These are phyloP conservation scores for Natator depressus DNA, from an alignment of 2,113 vertebrate species.

Conservation along the genomic window DNA sequence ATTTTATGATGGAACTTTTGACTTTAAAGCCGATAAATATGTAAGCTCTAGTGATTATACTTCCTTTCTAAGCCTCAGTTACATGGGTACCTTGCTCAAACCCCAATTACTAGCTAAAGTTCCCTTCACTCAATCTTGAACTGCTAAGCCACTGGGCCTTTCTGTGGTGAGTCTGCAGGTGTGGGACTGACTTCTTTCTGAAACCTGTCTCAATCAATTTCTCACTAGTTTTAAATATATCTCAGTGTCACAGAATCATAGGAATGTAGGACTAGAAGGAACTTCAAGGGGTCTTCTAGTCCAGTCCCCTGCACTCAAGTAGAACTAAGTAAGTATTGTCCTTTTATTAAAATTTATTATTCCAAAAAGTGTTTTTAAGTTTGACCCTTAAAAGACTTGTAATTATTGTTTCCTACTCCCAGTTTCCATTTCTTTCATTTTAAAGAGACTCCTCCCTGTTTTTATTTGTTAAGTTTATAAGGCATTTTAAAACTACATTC, in stretches of 20 bases:
- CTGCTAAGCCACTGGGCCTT: not conserved
- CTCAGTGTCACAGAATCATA: not conserved
- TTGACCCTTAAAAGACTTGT: not conserved
- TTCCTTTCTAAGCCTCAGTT: not conserved
- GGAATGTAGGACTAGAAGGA: no score
- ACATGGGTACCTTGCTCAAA: not conserved
- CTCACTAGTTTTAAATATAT: not conserved
- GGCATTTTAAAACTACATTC: not conserved
- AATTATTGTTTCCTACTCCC: not conserved
- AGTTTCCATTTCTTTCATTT: not conserved
- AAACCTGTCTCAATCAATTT: not conserved
- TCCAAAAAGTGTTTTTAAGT: not conserved
- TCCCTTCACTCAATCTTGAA: not conserved
- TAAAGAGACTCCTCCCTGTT: not conserved
- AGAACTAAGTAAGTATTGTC: not conserved
- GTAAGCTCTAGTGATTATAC: not conserved
- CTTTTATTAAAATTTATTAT: fast-evolving
- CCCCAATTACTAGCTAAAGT: not conserved
- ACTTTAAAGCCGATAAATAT: not conserved
- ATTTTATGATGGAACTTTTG: not conserved
- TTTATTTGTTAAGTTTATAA: not conserved
- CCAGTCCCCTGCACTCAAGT: no score
- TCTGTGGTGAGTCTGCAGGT: not conserved
- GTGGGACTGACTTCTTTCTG: not conserved
- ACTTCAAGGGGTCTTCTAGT: no score